phyloP scores from a whole-genome alignment of 1,140 invertebrate genomes.

The Nylanderia fulva region DNA sequence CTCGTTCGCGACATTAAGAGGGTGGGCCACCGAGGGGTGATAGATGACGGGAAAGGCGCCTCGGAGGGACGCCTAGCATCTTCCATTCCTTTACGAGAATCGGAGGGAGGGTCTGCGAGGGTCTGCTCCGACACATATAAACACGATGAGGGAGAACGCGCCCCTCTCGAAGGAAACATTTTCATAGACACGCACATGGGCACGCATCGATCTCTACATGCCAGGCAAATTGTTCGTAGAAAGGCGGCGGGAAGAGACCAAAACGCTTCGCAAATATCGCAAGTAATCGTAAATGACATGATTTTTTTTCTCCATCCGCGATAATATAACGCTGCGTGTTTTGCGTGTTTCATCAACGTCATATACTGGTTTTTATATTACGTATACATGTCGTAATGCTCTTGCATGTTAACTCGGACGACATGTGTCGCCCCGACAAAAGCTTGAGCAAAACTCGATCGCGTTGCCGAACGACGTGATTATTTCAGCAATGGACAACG shows the following conservation, averaged over 20 bases:
- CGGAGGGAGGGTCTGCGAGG: slow-evolving; percentile 57
- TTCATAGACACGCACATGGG: slow-evolving; percentile 55
- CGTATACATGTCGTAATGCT: neutral
- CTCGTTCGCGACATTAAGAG: slow-evolving; percentile 67
- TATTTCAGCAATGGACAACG: neutral
- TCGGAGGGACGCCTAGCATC: slow-evolving; percentile 73
- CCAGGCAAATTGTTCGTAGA: slow-evolving; percentile 8
- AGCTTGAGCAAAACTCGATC: neutral
- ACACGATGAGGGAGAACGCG: slow-evolving; percentile 32
- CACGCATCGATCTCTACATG: slow-evolving; percentile 37
- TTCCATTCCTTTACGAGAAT: slow-evolving; percentile 68
- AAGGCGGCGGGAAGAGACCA: neutral
- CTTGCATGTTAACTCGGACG: neutral
- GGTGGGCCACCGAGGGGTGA: slow-evolving; percentile 56
- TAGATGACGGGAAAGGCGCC: slow-evolving; percentile 75
- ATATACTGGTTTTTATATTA: neutral
- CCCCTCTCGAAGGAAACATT: slow-evolving; percentile 44
- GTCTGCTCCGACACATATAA: slow-evolving; percentile 56
- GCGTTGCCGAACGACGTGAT: neutral
- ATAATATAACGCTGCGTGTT: neutral
- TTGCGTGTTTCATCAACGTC: too few species aligned
- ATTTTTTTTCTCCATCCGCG: slow-evolving; percentile 12
- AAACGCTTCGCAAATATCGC: slow-evolving; percentile 38
- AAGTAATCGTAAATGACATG: slow-evolving; percentile 18
- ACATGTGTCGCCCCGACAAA: neutral